These are phyloP conservation scores for Calephelis perditalis DNA, from an alignment of 2,888 invertebrate species.

Conservation along the genomic window DNA sequence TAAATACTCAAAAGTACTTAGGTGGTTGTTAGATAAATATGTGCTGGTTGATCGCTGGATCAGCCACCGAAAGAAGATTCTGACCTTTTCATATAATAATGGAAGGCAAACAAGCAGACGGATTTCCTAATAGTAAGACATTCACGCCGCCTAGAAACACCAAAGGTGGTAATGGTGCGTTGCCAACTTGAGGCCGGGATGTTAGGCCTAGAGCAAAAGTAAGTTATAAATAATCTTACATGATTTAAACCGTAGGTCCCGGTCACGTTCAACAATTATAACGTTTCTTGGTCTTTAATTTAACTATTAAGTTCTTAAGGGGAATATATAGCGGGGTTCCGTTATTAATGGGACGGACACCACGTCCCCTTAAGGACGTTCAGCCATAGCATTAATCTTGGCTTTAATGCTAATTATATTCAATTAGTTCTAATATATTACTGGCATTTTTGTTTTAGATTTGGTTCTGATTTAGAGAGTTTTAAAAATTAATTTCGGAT, in stretches of 20 bases:
- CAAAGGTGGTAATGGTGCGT: too few relatives aligned
- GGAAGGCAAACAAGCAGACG: too few relatives aligned
- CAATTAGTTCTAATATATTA: constrained; percentile 26
- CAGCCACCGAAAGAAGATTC: too few relatives aligned
- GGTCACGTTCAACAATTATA: constrained; percentile 55
- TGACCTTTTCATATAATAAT: too few relatives aligned
- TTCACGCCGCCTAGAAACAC: too few relatives aligned
- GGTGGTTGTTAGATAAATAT: too few relatives aligned
- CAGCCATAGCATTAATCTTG: constrained; percentile 25
- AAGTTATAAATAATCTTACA: not conserved
- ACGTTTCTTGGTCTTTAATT: constrained; percentile 54
- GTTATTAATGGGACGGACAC: constrained; percentile 47
- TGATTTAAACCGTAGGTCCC: constrained; percentile 14
- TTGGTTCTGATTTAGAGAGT: constrained; percentile 1
- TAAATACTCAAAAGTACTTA: too few relatives aligned
- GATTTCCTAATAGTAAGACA: too few relatives aligned
- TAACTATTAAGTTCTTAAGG: constrained; percentile 57
- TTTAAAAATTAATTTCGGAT: too few relatives aligned
- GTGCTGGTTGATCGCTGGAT: too few relatives aligned
- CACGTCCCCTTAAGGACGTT: constrained; percentile 29
- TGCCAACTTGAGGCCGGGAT: too few relatives aligned
- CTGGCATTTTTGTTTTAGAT: constrained; percentile 13
- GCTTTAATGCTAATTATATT: constrained; percentile 23
- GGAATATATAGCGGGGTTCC: constrained; percentile 50
- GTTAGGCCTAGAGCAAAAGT: too few relatives aligned